These are phyloP conservation scores for Pristionchus japonicus DNA, from an alignment of 2,888 invertebrate genomes.

Conservation along the genomic window DNA sequence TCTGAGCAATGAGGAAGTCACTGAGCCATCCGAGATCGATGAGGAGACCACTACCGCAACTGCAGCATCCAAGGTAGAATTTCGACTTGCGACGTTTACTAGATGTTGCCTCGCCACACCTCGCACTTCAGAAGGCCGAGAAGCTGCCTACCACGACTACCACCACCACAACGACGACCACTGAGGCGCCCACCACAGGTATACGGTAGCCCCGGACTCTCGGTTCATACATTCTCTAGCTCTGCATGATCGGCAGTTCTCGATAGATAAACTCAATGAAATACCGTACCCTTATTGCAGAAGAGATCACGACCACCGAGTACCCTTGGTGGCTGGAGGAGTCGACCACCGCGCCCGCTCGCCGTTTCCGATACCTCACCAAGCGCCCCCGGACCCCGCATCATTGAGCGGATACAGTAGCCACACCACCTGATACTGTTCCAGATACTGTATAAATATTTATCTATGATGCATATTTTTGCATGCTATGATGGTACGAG, in stretches of 20 bases:
- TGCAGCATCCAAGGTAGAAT: background rate
- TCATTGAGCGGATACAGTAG: constrained; percentile 2
- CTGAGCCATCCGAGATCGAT: background rate
- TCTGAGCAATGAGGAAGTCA: background rate
- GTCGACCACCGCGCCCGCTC: constrained; percentile 46
- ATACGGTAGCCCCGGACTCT: background rate
- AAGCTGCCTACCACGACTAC: background rate
- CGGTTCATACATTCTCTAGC: too few relatives aligned
- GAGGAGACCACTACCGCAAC: background rate
- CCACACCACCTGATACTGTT: background rate
- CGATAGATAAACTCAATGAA: background rate
- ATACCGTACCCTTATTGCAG: background rate
- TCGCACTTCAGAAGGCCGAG: constrained; percentile 37
- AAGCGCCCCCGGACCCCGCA: constrained; percentile 56
- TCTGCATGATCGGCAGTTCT: too few relatives aligned
- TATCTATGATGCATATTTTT: too few relatives aligned
- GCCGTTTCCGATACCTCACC: constrained; percentile 63
- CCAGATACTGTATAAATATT: too few relatives aligned
- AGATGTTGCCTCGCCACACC: background rate
- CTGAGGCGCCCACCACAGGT: constrained; percentile 12
- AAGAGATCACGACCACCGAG: constrained; percentile 46
- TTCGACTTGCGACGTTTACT: background rate
- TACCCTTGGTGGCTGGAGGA: constrained; percentile 46
- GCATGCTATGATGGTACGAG: too few relatives aligned
- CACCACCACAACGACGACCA: background rate